Evolutionary conservation across 2,888 invertebrate genomes (phyloP).

Genomic region (Stictocephala bisonia): DNA sequence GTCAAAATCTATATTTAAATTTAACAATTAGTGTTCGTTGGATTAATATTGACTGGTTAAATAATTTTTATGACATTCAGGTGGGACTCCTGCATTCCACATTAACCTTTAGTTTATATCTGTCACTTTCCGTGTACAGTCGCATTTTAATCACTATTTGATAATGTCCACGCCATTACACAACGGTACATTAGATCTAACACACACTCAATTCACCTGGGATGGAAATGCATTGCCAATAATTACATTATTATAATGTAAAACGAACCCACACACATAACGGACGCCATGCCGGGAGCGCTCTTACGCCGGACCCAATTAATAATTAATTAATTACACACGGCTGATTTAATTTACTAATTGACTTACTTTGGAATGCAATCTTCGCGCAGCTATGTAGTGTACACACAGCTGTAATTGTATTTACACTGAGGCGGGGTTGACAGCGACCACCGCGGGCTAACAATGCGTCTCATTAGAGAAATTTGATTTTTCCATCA

Average conservation of each 20-base stretch:
- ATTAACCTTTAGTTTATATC: too few species aligned
- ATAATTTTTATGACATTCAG: too few species aligned
- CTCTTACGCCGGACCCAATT: neutral
- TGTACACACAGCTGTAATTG: neutral
- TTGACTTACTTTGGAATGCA: conserved; percentile 6
- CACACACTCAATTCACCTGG: too few species aligned
- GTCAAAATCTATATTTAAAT: too few species aligned
- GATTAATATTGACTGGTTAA: too few species aligned
- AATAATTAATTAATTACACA: conserved; percentile 31
- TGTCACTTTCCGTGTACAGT: too few species aligned
- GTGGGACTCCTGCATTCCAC: too few species aligned
- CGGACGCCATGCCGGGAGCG: too few species aligned
- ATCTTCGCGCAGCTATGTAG: conserved; percentile 8
- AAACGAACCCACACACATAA: conserved; percentile 1
- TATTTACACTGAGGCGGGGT: neutral
- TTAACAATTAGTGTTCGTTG: too few species aligned
- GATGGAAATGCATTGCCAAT: conserved; percentile 3
- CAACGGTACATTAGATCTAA: too few species aligned
- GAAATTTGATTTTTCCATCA: neutral
- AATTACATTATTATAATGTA: conserved; percentile 33
- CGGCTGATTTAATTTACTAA: conserved; percentile 14
- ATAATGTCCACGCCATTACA: too few species aligned
- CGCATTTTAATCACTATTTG: too few species aligned
- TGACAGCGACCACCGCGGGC: neutral
- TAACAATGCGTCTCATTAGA: neutral